Percentiles rank a stretch among this genome's conserved stretches.
These are phyloP conservation scores for Pseudoatta argentina DNA, from an alignment of 1,140 invertebrate genomes.

Conservation along the genomic window DNA sequence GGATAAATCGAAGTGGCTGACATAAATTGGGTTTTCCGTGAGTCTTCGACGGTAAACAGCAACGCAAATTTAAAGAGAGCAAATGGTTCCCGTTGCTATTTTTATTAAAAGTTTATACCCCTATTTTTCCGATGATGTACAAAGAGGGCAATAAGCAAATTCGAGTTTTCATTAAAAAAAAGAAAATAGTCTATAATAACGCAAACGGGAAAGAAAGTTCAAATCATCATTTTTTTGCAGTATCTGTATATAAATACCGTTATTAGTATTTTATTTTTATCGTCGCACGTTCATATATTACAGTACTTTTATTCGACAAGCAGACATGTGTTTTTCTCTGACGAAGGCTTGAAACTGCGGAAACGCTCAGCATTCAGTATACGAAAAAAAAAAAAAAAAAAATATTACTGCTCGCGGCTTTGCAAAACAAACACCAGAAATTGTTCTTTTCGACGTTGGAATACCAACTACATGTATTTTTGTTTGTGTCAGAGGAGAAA, in stretches of 20 bases:
- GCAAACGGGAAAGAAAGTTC: too few species aligned
- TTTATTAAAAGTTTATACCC: slow-evolving; percentile 19
- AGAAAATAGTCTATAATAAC: not conserved
- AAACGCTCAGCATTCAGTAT: not conserved
- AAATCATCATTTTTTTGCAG: not conserved
- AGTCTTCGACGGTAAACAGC: not conserved
- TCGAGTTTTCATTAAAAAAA: not conserved
- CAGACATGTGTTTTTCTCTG: slow-evolving; percentile 1
- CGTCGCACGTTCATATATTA: not conserved
- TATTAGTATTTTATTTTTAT: slow-evolving; percentile 13
- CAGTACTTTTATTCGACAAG: not conserved
- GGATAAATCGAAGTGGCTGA: slow-evolving; percentile 47
- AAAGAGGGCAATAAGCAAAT: not conserved
- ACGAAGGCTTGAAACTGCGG: not conserved
- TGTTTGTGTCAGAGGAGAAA: not conserved
- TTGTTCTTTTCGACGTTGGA: not conserved
- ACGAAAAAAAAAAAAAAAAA: not conserved
- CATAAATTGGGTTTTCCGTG: slow-evolving; percentile 24
- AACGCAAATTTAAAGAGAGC: not conserved
- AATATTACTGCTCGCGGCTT: not conserved
- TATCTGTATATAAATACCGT: not conserved
- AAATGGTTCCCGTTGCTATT: not conserved
- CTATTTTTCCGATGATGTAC: not conserved
- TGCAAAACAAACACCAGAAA: slow-evolving; percentile 15
- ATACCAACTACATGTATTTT: not conserved